phyloP scores from a whole-genome alignment of 1,140 invertebrate species.

The Lordiphosa mommai region DNA sequence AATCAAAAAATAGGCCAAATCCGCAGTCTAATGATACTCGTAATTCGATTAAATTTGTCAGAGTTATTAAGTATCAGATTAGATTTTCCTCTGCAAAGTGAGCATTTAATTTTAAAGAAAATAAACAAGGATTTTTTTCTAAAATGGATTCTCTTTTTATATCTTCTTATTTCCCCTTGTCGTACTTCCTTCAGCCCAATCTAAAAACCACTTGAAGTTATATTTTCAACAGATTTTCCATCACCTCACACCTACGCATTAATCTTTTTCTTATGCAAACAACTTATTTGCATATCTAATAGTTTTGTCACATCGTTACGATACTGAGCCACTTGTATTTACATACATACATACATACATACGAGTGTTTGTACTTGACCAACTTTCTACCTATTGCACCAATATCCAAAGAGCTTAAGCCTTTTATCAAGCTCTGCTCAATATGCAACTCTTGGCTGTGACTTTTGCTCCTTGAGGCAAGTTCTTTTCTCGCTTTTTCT shows the following conservation, averaged over 20 bases:
- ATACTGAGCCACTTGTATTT: slow-evolving; percentile 20
- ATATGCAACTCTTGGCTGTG: slow-evolving; percentile 53
- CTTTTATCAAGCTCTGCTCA: slow-evolving; percentile 71
- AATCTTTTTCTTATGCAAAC: slow-evolving; percentile 20
- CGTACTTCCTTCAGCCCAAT: too few relatives aligned
- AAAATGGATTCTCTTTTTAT: too few relatives aligned
- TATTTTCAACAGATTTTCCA: too few relatives aligned
- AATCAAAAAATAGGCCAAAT: too few relatives aligned
- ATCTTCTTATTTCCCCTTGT: too few relatives aligned
- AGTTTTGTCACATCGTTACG: slow-evolving; percentile 48
- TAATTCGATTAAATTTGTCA: too few relatives aligned
- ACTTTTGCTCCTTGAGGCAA: slow-evolving; percentile 42
- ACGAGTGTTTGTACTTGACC: background rate
- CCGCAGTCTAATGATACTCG: too few relatives aligned
- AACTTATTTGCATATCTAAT: slow-evolving; percentile 48
- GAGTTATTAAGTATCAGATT: too few relatives aligned
- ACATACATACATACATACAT: background rate
- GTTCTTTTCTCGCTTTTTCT: slow-evolving; percentile 33
- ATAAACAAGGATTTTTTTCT: too few relatives aligned
- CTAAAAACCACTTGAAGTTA: too few relatives aligned
- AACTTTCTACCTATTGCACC: background rate
- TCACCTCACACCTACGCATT: background rate
- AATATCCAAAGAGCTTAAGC: slow-evolving; percentile 55
- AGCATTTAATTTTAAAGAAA: too few relatives aligned
- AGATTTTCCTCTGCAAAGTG: too few relatives aligned